Evolutionary conservation across 92 coral and sea anemone genomes (phyloP).

Genomic region (Scolanthus callimorphus): DNA sequence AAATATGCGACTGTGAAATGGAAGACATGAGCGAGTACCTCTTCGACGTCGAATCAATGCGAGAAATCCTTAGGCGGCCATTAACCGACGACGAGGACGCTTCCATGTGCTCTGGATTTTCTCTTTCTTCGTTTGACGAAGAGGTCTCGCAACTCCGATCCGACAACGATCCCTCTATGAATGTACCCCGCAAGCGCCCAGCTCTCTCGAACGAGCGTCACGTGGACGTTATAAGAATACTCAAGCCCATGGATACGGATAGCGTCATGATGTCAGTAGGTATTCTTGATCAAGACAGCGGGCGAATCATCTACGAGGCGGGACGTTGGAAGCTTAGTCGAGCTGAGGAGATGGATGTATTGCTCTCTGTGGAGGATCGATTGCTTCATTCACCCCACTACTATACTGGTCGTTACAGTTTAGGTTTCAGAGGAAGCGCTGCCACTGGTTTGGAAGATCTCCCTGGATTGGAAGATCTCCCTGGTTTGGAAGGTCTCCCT

Average conservation of each 20-base stretch:
- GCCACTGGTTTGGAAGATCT: not conserved
- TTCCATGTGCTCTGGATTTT: not conserved
- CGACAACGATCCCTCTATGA: not conserved
- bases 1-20: not conserved
- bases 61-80: not conserved
- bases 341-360: not conserved
- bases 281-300: not conserved
- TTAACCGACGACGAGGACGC: not conserved
- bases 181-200: not conserved
- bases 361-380: not conserved
- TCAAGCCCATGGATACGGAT: not conserved
- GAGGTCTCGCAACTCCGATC: not conserved
- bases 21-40: conserved; percentile 3
- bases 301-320: too few species aligned
- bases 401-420: not conserved
- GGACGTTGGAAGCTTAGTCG: not conserved
- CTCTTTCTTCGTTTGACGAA: not conserved
- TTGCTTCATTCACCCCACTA: not conserved
- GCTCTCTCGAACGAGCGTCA: not conserved
- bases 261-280: not conserved
- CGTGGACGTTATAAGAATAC: not conserved
- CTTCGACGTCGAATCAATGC: not conserved
- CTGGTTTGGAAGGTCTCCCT: not conserved
- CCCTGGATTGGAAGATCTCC: not conserved
- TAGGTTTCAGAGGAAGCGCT: not conserved